phyloP scores from a whole-genome alignment of 2,113 vertebrate species.

The Erythrocercus mccallii region DNA sequence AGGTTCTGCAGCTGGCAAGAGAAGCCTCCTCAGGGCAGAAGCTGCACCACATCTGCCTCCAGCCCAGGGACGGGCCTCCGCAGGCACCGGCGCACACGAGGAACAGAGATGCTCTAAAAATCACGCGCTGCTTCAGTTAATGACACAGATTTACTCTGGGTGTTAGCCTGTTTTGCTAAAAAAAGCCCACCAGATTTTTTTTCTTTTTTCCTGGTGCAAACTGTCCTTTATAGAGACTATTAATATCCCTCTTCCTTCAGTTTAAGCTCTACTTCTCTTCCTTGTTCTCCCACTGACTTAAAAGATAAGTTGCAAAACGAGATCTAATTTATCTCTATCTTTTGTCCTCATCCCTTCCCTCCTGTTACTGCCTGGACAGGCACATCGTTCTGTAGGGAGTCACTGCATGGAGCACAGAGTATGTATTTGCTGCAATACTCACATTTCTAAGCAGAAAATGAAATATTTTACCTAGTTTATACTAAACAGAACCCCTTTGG shows the following conservation, averaged over 20 bases:
- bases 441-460: neutral
- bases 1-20: neutral
- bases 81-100: neutral
- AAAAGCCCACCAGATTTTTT: conserved; percentile 37
- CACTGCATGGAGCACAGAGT: neutral
- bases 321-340: neutral
- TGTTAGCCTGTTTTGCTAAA: conserved; percentile 54
- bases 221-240: conserved; percentile 55
- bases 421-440: neutral
- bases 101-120: conserved; percentile 13
- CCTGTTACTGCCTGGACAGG: neutral
- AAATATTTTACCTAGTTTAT: neutral
- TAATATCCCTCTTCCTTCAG: conserved; percentile 46
- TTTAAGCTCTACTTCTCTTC: conserved; percentile 36
- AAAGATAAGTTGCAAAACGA: conserved; percentile 19
- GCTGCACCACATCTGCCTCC: neutral
- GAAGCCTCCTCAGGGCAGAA: neutral
- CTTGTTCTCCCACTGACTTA: conserved; percentile 42
- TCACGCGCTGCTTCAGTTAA: conserved; percentile 36
- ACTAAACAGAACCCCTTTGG: neutral
- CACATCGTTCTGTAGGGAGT: neutral
- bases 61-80: neutral
- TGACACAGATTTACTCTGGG: conserved; percentile 60
- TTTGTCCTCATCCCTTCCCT: neutral
- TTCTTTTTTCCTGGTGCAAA: conserved; percentile 33